Conservation (phyloP, 2,888 invertebrate species). For the Drosophila siamana region DNA sequence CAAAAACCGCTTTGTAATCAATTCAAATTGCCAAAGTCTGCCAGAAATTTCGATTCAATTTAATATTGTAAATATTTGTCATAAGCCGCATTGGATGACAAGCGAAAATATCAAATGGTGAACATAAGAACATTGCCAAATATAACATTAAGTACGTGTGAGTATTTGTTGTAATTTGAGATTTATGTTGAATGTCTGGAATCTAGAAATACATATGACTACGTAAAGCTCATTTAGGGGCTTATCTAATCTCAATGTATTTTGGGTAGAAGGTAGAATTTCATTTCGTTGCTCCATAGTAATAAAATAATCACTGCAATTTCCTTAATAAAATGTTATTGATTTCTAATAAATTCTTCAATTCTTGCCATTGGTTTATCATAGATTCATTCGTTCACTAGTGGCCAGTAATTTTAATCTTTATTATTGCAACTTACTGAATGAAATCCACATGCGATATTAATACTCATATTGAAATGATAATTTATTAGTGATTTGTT, state of each 20-base stretch:
- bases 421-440: slow-evolving; percentile 15
- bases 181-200: slow-evolving; percentile 1
- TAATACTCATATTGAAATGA: neutral
- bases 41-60: slow-evolving; percentile 5
- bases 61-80: slow-evolving; percentile 32
- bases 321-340: slow-evolving; percentile 18
- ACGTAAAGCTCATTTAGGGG: neutral
- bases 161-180: slow-evolving; percentile 8
- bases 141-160: neutral
- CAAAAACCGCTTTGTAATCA: slow-evolving; percentile 48
- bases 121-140: neutral
- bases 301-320: slow-evolving; percentile 3
- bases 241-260: slow-evolving; percentile 39
- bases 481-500: slow-evolving; percentile 10
- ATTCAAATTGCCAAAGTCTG: neutral
- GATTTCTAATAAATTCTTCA: slow-evolving; percentile 19
- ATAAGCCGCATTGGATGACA: slow-evolving; percentile 26
- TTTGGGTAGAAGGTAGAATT: slow-evolving; percentile 2
- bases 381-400: slow-evolving; percentile 7
- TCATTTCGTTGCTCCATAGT: neutral
- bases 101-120: slow-evolving; percentile 16
- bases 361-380: slow-evolving; percentile 28
- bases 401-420: neutral
- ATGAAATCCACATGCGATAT: neutral
- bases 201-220: neutral